Evolutionary conservation across 1,140 invertebrate genomes (phyloP).

Genomic region (Pogonomyrmex barbatus): DNA sequence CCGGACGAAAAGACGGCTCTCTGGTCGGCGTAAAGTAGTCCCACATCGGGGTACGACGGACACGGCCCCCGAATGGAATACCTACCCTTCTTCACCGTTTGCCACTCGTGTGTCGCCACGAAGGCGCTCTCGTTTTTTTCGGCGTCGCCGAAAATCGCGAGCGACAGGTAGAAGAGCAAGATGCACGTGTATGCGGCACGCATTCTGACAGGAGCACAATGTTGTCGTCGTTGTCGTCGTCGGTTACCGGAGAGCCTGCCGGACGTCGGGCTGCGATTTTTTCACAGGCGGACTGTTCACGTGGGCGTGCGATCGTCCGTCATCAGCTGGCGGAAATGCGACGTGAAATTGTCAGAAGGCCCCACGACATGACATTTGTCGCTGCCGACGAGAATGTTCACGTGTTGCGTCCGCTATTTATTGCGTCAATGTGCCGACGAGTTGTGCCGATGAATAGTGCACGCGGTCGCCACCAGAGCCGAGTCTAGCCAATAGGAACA

Average conservation of each 20-base stretch:
- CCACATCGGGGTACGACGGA: constrained; percentile 6
- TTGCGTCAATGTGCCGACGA: constrained; percentile 60
- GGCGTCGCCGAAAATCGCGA: constrained; percentile 40
- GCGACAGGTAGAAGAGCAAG: constrained; percentile 51
- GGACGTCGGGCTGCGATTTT: neutral
- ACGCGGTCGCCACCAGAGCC: constrained; percentile 43
- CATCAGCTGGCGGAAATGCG: neutral
- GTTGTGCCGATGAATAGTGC: constrained; percentile 57
- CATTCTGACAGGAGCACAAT: constrained; percentile 61
- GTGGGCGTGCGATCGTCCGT: neutral
- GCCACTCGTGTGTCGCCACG: constrained; percentile 88
- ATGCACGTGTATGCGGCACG: constrained; percentile 49
- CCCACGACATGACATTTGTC: constrained; percentile 41
- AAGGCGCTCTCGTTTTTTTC: constrained; percentile 84
- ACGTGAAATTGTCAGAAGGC: neutral
- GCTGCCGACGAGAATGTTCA: constrained; percentile 59
- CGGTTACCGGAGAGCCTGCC: neutral
- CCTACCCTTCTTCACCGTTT: constrained; percentile 87
- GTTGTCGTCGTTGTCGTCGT: constrained; percentile 2
- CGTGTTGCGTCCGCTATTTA: constrained; percentile 73
- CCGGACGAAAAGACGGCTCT: constrained; percentile 20
- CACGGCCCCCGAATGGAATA: neutral
- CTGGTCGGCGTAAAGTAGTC: constrained; percentile 70
- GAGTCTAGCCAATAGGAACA: constrained; percentile 53
- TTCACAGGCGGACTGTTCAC: neutral